A percentile compares a stretch with the other conserved stretches of the same genome.
Conservation (phyloP, 2,797 vertebrate genomes). For the Amphiprion clarkii region DNA sequence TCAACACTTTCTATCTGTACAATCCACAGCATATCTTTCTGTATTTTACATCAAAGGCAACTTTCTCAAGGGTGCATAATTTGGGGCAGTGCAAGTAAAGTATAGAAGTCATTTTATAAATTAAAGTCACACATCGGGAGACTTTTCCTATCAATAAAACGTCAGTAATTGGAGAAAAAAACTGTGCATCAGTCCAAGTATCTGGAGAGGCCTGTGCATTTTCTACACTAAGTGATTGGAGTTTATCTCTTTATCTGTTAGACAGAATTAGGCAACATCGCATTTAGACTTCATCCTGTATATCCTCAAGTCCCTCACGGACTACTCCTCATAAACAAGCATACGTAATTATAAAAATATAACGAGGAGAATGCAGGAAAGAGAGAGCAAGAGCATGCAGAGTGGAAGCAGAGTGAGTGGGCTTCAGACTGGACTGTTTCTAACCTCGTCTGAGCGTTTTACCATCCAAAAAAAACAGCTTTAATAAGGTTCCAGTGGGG, state of each 20-base stretch:
- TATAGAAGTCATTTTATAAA: conserved; percentile 44
- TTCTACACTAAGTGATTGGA: conserved; percentile 9
- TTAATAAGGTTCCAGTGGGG: neutral
- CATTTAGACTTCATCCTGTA: conserved; percentile 20
- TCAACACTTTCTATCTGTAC: conserved; percentile 75
- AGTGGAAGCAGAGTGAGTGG: conserved; percentile 15
- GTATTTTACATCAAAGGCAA: conserved; percentile 83
- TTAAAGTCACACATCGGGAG: conserved; percentile 54
- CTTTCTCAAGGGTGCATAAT: conserved; percentile 76
- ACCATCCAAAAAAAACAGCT: neutral
- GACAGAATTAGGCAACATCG: conserved; percentile 50
- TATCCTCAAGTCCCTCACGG: conserved; percentile 24
- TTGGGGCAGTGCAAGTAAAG: conserved; percentile 74
- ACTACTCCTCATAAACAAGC: conserved; percentile 26
- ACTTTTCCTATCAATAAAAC: conserved; percentile 48
- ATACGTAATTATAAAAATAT: conserved; percentile 18
- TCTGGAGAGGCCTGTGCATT: conserved; percentile 28
- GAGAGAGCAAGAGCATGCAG: conserved; percentile 12
- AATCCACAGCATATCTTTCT: conserved; percentile 77
- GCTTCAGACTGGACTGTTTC: neutral
- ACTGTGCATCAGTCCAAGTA: conserved; percentile 32
- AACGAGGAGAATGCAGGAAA: conserved; percentile 9
- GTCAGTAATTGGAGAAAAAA: conserved; percentile 39
- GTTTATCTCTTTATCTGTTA: conserved; percentile 28
- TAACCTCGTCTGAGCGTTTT: neutral